These are phyloP conservation scores for Agrochola circellaris DNA, from an alignment of 2,888 invertebrate species.

Conservation along the genomic window DNA sequence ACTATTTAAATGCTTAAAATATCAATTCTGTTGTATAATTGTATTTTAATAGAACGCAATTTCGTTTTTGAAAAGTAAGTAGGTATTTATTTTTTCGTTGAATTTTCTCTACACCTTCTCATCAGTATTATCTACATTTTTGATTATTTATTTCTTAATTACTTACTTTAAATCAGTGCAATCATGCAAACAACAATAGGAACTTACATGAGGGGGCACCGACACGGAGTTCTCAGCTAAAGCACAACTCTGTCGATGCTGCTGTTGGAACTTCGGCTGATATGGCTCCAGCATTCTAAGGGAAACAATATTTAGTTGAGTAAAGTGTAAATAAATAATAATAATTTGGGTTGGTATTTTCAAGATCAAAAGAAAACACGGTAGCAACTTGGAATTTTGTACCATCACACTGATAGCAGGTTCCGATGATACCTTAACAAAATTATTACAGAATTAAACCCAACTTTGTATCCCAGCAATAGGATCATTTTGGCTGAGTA, in stretches of 20 bases:
- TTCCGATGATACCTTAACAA: not conserved
- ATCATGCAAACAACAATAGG: not conserved
- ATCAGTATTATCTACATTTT: not conserved
- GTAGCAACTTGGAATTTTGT: not conserved
- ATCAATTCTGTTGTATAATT: not conserved
- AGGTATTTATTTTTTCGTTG: not conserved
- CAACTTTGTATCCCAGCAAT: not conserved
- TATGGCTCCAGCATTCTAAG: conserved; percentile 96
- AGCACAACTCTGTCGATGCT: conserved; percentile 95
- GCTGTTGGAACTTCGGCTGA: conserved; percentile 97
- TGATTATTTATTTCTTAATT: not conserved
- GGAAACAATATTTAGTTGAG: conserved; percentile 4
- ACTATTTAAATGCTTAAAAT: not conserved
- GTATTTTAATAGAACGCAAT: not conserved
- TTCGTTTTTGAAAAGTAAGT: not conserved
- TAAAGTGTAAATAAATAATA: not conserved
- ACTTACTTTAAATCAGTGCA: not conserved
- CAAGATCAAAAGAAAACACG: not conserved
- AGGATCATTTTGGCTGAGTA: not conserved
- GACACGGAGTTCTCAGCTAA: conserved; percentile 88
- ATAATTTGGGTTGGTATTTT: not conserved
- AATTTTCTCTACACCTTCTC: not conserved
- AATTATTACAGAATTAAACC: not conserved
- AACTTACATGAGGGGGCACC: conserved; percentile 86
- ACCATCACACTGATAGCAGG: not conserved